phyloP scores from a whole-genome alignment of 1,140 invertebrate species.

The Drosophila busckii region DNA sequence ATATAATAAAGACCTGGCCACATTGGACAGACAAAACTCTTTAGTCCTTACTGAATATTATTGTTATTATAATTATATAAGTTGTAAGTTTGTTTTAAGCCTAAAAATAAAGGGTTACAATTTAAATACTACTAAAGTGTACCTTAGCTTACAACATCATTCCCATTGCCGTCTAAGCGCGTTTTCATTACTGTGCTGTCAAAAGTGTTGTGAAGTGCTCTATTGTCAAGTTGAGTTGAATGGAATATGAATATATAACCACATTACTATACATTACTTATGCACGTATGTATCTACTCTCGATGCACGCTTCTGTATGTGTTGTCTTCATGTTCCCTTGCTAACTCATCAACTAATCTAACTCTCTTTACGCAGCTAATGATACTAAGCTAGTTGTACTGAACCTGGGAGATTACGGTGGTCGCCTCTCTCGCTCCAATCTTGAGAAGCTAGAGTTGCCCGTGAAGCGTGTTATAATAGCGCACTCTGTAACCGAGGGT shows the following conservation, averaged over 20 bases:
- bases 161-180: too few species aligned
- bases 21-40: constrained; percentile 74
- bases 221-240: constrained; percentile 20
- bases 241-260: constrained; percentile 21
- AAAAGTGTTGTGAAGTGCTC: constrained; percentile 21
- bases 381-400: constrained; percentile 39
- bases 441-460: constrained; percentile 78
- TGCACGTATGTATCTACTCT: constrained; percentile 17
- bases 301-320: constrained; percentile 14
- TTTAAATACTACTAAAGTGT: neutral
- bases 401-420: constrained; percentile 81
- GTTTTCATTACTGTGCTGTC: constrained; percentile 10
- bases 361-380: constrained; percentile 22
- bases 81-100: constrained; percentile 3
- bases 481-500: constrained; percentile 80
- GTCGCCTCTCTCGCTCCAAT: constrained; percentile 79
- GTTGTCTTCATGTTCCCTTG: constrained; percentile 1
- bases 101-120: constrained; percentile 8
- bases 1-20: constrained; percentile 82
- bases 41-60: constrained; percentile 18
- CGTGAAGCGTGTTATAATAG: constrained; percentile 80
- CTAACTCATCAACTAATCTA: constrained; percentile 12
- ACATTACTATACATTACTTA: constrained; percentile 4
- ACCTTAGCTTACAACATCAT: neutral
- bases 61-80: neutral